A percentile compares a stretch with the other conserved stretches of the same genome.
These are phyloP conservation scores for Eublepharis macularius DNA, from an alignment of 2,113 vertebrate species.

Conservation along the genomic window DNA sequence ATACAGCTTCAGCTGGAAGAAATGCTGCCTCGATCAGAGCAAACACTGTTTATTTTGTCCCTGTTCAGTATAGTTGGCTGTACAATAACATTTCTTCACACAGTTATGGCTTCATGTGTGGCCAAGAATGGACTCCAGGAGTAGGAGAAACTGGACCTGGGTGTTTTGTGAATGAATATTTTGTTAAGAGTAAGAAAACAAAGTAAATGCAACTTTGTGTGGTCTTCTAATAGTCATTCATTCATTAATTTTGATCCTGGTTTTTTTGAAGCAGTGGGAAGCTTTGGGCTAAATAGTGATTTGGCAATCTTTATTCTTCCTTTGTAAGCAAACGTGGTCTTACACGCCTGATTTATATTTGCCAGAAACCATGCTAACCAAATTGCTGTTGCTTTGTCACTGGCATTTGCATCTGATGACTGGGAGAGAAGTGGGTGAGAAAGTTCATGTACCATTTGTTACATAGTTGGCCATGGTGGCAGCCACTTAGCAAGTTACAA, in stretches of 20 bases:
- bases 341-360: not conserved
- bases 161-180: not conserved
- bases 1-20: not conserved
- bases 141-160: not conserved
- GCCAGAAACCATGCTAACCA: not conserved
- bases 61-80: not conserved
- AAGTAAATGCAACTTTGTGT: not conserved
- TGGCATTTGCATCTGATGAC: not conserved
- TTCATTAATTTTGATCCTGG: not conserved
- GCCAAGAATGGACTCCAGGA: not conserved
- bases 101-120: not conserved
- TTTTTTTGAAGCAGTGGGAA: not conserved
- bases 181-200: not conserved
- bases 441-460: not conserved
- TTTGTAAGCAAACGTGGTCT: not conserved
- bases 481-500: not conserved
- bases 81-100: not conserved
- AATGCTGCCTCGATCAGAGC: not conserved
- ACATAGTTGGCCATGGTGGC: not conserved
- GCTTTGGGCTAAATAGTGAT: rapidly evolving
- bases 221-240: too few relatives aligned
- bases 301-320: not conserved
- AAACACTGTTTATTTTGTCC: not conserved
- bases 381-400: rapidly evolving
- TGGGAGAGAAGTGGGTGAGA: rapidly evolving